Base-by-base conservation (phyloP, 2,797 vertebrate genomes). In the Enoplosus armatus region DNA sequence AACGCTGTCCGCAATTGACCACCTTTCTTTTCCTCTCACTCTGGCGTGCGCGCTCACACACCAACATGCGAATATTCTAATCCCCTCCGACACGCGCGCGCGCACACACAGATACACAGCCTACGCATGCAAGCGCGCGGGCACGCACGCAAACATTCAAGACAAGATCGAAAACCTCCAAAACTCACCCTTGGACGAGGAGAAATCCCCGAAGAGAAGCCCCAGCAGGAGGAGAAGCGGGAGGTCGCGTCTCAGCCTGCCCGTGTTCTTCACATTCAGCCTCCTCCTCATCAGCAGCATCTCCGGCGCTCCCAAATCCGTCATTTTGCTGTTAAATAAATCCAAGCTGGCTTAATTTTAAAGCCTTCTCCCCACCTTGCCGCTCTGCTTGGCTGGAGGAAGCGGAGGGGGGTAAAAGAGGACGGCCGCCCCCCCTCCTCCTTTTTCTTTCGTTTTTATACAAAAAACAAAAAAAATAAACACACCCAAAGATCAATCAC, bases 181-280 rank as follows among this genome's bases (percentile, higher is more conserved):
- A 76, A 94, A 93, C 93, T 94, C 92, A 93, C 93, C 93, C 48
- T 80, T 86, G 87, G 91, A 87, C 60, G 90, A 81, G 83, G 86
- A 92, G 86, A 91, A 77, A 89, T 88, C 88, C 90, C 90, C 90
- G 72, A 92, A 41, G 81, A 93, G 87, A 15, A 94, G 80, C 89
- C 90, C 92, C 80, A 91, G 79, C 74, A 94, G 77, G 80, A 93
- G 85, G 79, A 93, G 87, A 80, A 93, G 82, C 85, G 85, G 86
- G 68, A 93, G 90, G 90, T 91, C 87, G 90, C 56, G 89, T 88
- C 90, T 89, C 80, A 87, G 79, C 86, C 90, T 83, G 72, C 86
- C 80, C 70, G 82, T 73, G 31, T 66, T 91, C 87, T 84, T 89
- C 76, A 65, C 76, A 5, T 63, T 68, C 85, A 83, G 72, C 77